Base-by-base conservation (phyloP, 2,113 vertebrate genomes). In the Tapirus terrestris region DNA sequence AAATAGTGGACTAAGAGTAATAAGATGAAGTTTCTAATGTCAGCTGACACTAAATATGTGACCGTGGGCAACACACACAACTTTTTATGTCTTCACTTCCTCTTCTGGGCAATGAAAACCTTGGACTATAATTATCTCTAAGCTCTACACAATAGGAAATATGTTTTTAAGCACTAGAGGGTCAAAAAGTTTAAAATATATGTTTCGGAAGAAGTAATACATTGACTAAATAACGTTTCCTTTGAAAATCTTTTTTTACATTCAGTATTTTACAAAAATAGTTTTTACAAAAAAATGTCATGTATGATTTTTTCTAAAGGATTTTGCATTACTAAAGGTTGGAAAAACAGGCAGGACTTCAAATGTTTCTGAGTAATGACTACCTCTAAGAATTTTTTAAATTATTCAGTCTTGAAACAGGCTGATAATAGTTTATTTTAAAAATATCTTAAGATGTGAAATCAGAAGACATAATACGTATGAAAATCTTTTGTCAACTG, bases 281-380 rank as follows among this genome's bases (percentile, higher is more conserved):
- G 63, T 21, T 70, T 29, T 84, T 45, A 4, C 27, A 51, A 25
- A 92, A 90, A 88, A 25, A 73, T 25, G 8, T n/a, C 8, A n/a
- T 45, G 2, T 67, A 14, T 18, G 14, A 73, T 56, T 53, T 87
- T 96, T 75, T 25, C 63, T 53, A 77, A 93, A 70, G 48, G 25
- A 72, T 33, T 89, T 94, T 93, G 14, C 2, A 53, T 90, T 84
- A 79, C 73, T 97, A 77, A 94, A 68, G 23, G 4, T 72, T 89
- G 25, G 39, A 80, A 90, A 96, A 25, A 18, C 13, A 83, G 29
- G 18, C 12, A 67, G 36, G 29, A 43, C 70, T 75, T 33, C 9
- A 70, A 76, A 3, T 75, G 48, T 70, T 86, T 67, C 43, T 85
- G 33, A 91, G 83, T 63, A 86, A 80, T 39, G 16, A 79, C 67